Base-by-base conservation (phyloP, 2,797 vertebrate species). In the Novumbra hubbsi region DNA sequence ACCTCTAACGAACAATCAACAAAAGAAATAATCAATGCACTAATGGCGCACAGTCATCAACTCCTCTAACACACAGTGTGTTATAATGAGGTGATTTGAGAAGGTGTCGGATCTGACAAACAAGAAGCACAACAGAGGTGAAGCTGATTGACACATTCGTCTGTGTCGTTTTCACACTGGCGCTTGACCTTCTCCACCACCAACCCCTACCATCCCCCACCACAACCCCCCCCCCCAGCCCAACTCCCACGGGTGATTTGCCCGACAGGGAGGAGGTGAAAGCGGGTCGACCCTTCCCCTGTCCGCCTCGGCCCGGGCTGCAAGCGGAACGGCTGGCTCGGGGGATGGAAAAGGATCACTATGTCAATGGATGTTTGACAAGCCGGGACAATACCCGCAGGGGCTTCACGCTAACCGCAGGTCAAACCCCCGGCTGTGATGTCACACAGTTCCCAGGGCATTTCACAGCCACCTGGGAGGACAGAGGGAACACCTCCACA, bases 1-100 rank as follows among this genome's bases (percentile, higher is more conserved):
- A 76, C 71, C 78, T 78, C 75, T 86, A 84, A 82, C 83, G 70
- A 79, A 24, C 21, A 60, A 60, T 24, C 21, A 60, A 27, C 9
- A 27, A 57, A 57, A 24, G 21, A 45, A 45, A 24, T 60, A 60
- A 60, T 60, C 24, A 24, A 60, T 60, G 11, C 21, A 27, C 21
- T 27, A 60, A 60, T 60, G 24, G 8, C 55, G n/a, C 14, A 12
- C 21, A 57, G 55, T 57, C n/a, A 57, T 57, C 8, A 57, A n/a
- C 55, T 60, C 52, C 19, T 55, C 55, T 11, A 17, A 17, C 62
- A 15, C 63, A 65, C 63, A 30, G 63, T 34, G 28, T 32, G 28
- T 17, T 16, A 32, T 32, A 32, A 65, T 65, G 30, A 65, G 63
- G 16, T 65, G 63, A 65, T 65, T 32, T 65, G 30, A 65, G 27